These are phyloP conservation scores for Isurus oxyrinchus DNA, from an alignment of 2,113 vertebrate species.

Conservation along the genomic window DNA sequence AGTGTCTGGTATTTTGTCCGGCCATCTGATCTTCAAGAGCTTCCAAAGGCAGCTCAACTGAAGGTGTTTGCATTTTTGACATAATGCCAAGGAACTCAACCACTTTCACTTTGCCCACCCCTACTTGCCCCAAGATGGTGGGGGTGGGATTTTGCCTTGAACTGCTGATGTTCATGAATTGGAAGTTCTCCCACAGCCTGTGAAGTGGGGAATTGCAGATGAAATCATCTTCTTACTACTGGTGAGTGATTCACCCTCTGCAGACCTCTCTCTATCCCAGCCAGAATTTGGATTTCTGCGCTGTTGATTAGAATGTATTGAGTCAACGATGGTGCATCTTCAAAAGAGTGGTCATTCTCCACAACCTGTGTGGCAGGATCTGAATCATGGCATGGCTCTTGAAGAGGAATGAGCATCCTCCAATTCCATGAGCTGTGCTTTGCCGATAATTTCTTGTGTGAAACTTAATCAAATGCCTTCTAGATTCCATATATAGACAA, in stretches of 20 bases:
- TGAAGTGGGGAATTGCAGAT: neutral
- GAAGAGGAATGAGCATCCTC: neutral
- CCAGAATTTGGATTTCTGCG: neutral
- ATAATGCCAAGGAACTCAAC: too few species aligned
- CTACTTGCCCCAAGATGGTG: neutral
- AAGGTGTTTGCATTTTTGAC: too few species aligned
- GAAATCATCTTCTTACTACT: neutral
- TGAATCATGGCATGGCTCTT: neutral
- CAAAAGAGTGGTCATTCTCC: neutral
- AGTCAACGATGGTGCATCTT: neutral
- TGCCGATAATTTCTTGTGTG: neutral
- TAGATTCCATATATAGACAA: neutral
- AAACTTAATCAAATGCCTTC: neutral
- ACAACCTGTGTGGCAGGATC: neutral
- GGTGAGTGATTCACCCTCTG: neutral
- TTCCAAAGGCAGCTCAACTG: too few species aligned
- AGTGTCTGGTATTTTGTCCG: too few species aligned
- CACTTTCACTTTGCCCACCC: neutral
- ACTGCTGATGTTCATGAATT: neutral
- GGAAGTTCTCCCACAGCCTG: neutral
- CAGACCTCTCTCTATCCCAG: neutral
- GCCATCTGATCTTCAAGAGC: too few species aligned
- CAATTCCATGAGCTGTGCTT: neutral
- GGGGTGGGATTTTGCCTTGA: neutral
- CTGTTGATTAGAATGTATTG: neutral